Conservation (phyloP, 2,113 vertebrate genomes). For the Phalacrocorax brasilianus region DNA sequence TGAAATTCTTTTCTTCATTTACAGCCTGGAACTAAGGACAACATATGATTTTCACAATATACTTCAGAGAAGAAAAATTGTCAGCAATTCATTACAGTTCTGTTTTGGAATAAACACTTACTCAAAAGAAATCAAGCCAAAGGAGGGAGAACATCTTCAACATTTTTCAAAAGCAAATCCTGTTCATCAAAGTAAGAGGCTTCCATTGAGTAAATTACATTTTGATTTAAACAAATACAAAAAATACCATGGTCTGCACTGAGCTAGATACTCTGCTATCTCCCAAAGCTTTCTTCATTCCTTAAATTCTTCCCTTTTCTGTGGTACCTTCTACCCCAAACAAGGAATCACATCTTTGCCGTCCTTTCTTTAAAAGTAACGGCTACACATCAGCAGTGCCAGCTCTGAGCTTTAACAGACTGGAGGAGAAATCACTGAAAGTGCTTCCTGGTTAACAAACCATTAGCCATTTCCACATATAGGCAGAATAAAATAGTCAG, state of each 20-base stretch:
- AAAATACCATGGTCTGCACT: background rate
- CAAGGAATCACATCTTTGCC: background rate
- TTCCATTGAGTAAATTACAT: background rate
- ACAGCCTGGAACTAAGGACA: background rate
- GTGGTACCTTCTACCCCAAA: background rate
- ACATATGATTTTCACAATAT: background rate
- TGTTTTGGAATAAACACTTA: background rate
- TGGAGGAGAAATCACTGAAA: background rate
- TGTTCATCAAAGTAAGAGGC: background rate
- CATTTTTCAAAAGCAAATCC: background rate
- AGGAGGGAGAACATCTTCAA: background rate
- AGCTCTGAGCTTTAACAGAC: background rate
- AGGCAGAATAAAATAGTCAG: background rate
- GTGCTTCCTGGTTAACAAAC: slow-evolving; percentile 6
- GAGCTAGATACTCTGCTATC: background rate
- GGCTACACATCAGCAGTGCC: background rate
- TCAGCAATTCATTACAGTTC: background rate
- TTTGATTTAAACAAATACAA: background rate
- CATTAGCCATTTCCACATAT: background rate
- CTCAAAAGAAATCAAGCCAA: background rate
- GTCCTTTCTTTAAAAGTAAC: background rate
- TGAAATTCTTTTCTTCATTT: background rate
- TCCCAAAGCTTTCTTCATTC: background rate
- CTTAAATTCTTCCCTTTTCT: slow-evolving; percentile 20
- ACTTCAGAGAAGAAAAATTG: background rate